Evolutionary conservation across 1,140 invertebrate genomes (phyloP).

Genomic region (Tetramorium alpestre): DNA sequence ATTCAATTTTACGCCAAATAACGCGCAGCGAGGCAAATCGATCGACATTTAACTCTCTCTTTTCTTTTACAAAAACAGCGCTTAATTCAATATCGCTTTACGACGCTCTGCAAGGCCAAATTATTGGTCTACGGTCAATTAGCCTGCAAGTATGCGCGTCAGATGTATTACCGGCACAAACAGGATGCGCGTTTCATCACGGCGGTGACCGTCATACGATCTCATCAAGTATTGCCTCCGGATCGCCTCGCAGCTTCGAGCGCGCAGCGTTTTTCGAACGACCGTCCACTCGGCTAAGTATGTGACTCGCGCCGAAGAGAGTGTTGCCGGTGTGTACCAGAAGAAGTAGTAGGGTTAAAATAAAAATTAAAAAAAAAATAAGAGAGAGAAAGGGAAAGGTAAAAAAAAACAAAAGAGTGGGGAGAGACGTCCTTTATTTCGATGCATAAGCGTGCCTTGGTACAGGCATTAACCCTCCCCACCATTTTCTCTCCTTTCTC

Average conservation of each 20-base stretch:
- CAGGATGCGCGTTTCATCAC: conserved; percentile 38
- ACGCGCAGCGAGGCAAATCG: neutral
- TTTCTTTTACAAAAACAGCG: neutral
- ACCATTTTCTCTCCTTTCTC: conserved; percentile 48
- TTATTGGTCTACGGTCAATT: conserved; percentile 23
- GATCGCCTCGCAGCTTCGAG: neutral
- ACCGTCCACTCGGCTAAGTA: conserved; percentile 29
- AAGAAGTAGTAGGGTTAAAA: conserved; percentile 63
- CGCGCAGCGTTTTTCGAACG: conserved; percentile 26
- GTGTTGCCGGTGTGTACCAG: conserved; percentile 67
- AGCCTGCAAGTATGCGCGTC: conserved; percentile 8
- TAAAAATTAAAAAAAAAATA: neutral
- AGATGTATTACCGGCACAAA: conserved; percentile 1
- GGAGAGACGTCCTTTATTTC: conserved; percentile 70
- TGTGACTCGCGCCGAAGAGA: conserved; percentile 70
- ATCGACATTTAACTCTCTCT: neutral
- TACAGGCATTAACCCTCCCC: conserved; percentile 74
- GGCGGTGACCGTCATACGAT: conserved; percentile 25
- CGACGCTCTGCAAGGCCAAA: neutral
- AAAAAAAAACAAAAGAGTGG: neutral
- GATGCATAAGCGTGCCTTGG: conserved; percentile 75
- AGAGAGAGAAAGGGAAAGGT: neutral
- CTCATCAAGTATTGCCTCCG: conserved; percentile 40
- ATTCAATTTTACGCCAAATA: neutral
- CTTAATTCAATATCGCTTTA: conserved; percentile 1